Percentiles rank a stretch among this genome's conserved stretches.
These are phyloP conservation scores for Drosophila pseudotalamancana DNA, from an alignment of 2,888 invertebrate genomes.

Conservation along the genomic window DNA sequence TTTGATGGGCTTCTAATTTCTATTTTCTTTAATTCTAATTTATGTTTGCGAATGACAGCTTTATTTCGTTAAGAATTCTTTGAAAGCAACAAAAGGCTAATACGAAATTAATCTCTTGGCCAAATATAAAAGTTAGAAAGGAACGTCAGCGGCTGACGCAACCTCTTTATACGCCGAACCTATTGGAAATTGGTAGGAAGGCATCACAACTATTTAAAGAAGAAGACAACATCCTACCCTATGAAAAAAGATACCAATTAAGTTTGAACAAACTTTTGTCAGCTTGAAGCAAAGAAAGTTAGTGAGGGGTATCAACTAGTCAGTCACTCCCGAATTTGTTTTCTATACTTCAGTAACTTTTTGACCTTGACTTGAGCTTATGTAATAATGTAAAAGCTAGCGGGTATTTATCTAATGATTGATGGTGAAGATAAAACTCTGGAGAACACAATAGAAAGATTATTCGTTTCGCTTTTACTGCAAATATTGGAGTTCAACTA, in stretches of 20 bases:
- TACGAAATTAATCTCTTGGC: constrained; percentile 35
- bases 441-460: not conserved
- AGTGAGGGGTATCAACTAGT: not conserved
- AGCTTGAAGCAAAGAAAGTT: not conserved
- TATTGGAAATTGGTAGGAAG: no score
- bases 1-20: constrained; percentile 30
- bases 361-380: constrained; percentile 34
- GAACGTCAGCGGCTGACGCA: constrained; percentile 37
- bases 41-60: constrained; percentile 57
- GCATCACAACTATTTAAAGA: no score
- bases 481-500: not conserved
- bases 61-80: constrained; percentile 49
- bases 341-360: not conserved
- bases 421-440: not conserved
- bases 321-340: not conserved
- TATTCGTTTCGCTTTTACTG: not conserved
- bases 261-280: no score
- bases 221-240: no score
- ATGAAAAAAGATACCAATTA: no score
- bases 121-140: constrained; percentile 9
- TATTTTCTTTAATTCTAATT: constrained; percentile 61
- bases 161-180: constrained; percentile 4
- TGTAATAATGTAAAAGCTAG: constrained; percentile 7
- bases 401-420: constrained; percentile 10
- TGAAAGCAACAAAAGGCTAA: constrained; percentile 21